phyloP scores from a whole-genome alignment of 2,797 vertebrate genomes.

The Chrysocyon brachyurus region DNA sequence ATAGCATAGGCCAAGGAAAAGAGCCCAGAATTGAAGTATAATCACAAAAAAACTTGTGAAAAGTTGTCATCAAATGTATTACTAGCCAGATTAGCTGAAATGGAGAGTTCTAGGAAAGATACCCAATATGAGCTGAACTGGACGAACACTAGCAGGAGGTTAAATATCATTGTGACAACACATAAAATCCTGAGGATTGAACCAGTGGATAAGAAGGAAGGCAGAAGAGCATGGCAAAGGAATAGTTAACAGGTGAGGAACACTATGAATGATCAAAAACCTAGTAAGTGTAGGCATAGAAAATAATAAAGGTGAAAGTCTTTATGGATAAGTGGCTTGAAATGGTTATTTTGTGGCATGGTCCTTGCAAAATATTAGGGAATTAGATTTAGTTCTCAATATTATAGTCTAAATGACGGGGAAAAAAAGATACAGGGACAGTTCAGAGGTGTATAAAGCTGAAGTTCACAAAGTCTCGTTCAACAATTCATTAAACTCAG shows the following conservation, averaged over 20 bases:
- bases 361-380: not conserved
- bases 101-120: not conserved
- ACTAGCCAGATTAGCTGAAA: not conserved
- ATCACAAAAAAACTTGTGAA: not conserved
- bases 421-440: not conserved
- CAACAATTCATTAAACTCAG: constrained; percentile 46
- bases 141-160: not conserved
- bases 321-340: not conserved
- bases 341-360: not conserved
- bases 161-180: not conserved
- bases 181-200: not conserved
- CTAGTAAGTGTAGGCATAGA: not conserved
- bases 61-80: constrained; percentile 3
- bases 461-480: constrained; percentile 52
- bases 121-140: not conserved
- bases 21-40: not conserved
- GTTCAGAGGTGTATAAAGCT: not conserved
- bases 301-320: not conserved
- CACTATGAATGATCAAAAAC: not conserved
- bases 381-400: constrained; percentile 4
- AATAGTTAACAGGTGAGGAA: not conserved
- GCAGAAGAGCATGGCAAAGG: not conserved
- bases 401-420: not conserved
- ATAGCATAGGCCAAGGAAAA: not conserved
- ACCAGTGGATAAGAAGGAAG: not conserved